Base-by-base conservation (phyloP, 2,888 invertebrate genomes). In the Syrphus vitripennis region DNA sequence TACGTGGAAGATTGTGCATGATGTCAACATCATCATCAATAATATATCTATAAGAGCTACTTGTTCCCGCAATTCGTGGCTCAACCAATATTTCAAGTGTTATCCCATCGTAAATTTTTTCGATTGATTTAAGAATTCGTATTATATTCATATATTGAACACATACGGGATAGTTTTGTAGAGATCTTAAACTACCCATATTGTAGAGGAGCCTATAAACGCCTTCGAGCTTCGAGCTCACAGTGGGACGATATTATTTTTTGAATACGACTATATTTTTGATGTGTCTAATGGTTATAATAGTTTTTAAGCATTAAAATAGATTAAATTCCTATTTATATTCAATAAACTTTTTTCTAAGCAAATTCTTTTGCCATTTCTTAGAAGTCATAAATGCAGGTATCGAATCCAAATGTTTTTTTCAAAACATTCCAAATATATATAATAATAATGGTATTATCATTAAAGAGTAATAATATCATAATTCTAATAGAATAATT, bases 41-140 rank as follows among this genome's bases (percentile, higher is more conserved):
- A 42, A 77, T 37, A 21, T 77, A 77, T 14, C 69, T 34, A 50
- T 59, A 77, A 10, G 59, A 16, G 19, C 24, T 45, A 10, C 69
- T 69, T 12, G 14, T 9, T 5, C 48, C 48, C 3, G 48, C 48
- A 1, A 10, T 6, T 3, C 14, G 34, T 0, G 76, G 76, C 29
- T 77, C 48, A 16, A 57, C 69, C n/a, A 69, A 12, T 19, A 77
- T 61, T 29, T 77, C 69, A 53, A 57, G 70, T 3, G 9, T n/a
- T 16, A 55, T 31, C 12, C 70, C 59, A 4, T 61, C 21, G 24
- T 70, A 77, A 29, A 70, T 70, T n/a, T 12, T 37, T 26, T 77
- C 61, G 1, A 70, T n/a, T 4, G 77, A 61, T 7, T 34, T 40
- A 1, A 77, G 34, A 12, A 45, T 24, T 12, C 31, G 50, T 40